A percentile compares a stretch with the other conserved stretches of the same genome.
Evolutionary conservation across 2,113 vertebrate species (phyloP).

Genomic region (human (Homo sapiens)): GRCh38 chr1:110068501-110069000

Average conservation of each 20-base stretch:
- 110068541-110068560: not conserved
- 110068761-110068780: not conserved
- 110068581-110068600: not conserved
- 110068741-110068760: not conserved
- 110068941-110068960: too few species aligned
- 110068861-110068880: not conserved
- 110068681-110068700: not conserved
- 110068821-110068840: not conserved
- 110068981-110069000: not conserved
- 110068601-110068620: not conserved
- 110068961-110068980: not conserved
- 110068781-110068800: not conserved
- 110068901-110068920: not conserved
- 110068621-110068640: not conserved
- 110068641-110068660: slow-evolving; percentile 24
- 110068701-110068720: not conserved
- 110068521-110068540: not conserved
- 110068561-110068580: not conserved
- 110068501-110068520: not conserved
- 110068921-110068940: not conserved
- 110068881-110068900: not conserved
- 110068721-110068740: not conserved
- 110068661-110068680: not conserved
- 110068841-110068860: slow-evolving; percentile 35
- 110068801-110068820: not conserved